These are phyloP conservation scores for Plestiodon gilberti DNA, from an alignment of 2,113 vertebrate genomes.

Conservation along the genomic window DNA sequence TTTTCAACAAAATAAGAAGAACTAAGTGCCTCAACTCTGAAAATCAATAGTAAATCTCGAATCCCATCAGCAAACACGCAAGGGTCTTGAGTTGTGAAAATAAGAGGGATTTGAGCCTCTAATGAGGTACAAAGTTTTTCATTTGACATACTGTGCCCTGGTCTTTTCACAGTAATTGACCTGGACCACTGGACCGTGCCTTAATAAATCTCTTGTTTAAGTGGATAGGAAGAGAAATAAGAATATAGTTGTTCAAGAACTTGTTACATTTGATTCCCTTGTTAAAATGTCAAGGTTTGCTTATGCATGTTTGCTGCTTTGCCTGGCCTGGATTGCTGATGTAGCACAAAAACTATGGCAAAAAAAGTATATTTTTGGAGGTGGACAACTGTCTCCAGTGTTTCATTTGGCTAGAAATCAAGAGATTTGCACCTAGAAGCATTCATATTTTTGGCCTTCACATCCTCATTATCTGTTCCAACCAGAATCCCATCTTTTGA, in stretches of 20 bases:
- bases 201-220: conserved; percentile 48
- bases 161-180: conserved; percentile 61
- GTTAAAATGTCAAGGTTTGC: conserved; percentile 23
- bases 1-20: conserved; percentile 46
- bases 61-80: conserved; percentile 47
- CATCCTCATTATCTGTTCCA: neutral
- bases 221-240: conserved; percentile 1
- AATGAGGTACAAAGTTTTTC: conserved; percentile 65
- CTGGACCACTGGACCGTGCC: conserved; percentile 33
- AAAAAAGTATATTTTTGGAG: neutral
- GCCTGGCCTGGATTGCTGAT: conserved; percentile 12
- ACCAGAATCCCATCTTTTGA: neutral
- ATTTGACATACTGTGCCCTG: conserved; percentile 47
- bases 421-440: neutral
- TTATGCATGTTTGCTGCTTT: conserved; percentile 19
- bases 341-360: neutral
- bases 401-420: neutral
- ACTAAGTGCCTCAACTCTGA: conserved; percentile 57
- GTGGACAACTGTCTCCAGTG: neutral
- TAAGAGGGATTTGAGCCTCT: conserved; percentile 70
- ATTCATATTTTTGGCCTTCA: neutral
- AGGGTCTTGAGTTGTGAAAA: conserved; percentile 58
- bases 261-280: conserved; percentile 14
- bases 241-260: conserved; percentile 9
- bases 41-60: conserved; percentile 70